phyloP scores from a whole-genome alignment of 2,797 vertebrate species.

The Chaunax sp. region DNA sequence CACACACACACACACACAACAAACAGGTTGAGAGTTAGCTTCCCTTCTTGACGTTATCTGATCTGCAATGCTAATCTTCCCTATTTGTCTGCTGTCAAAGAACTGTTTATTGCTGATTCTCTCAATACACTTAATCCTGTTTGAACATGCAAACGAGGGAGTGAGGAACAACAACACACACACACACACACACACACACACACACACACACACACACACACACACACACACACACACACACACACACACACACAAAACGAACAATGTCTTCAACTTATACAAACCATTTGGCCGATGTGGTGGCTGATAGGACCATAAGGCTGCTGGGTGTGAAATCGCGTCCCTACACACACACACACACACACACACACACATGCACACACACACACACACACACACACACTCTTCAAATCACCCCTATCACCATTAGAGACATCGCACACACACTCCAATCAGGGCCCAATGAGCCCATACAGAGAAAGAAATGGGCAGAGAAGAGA shows the following conservation, averaged over 20 bases:
- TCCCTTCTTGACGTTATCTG: constrained; percentile 43
- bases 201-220: constrained; percentile 39
- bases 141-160: constrained; percentile 77
- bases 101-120: constrained; percentile 66
- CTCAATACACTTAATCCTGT: constrained; percentile 75
- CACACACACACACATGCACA: constrained; percentile 15
- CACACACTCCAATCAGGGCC: constrained; percentile 57
- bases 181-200: constrained; percentile 18
- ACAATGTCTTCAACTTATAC: constrained; percentile 54
- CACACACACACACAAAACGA: constrained; percentile 6
- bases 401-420: constrained; percentile 13
- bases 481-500: constrained; percentile 49
- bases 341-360: constrained; percentile 32
- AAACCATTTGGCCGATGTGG: constrained; percentile 67
- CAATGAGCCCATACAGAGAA: constrained; percentile 64
- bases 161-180: constrained; percentile 27
- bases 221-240: constrained; percentile 23
- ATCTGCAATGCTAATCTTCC: constrained; percentile 68
- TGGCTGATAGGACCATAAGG: constrained; percentile 68
- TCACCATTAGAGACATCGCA: constrained; percentile 21
- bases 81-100: constrained; percentile 69
- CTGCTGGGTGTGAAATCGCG: constrained; percentile 76
- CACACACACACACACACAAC: constrained; percentile 17
- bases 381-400: constrained; percentile 32
- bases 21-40: constrained; percentile 26